phyloP scores from a whole-genome alignment of 1,140 invertebrate genomes.

The Melanaphis sacchari region DNA sequence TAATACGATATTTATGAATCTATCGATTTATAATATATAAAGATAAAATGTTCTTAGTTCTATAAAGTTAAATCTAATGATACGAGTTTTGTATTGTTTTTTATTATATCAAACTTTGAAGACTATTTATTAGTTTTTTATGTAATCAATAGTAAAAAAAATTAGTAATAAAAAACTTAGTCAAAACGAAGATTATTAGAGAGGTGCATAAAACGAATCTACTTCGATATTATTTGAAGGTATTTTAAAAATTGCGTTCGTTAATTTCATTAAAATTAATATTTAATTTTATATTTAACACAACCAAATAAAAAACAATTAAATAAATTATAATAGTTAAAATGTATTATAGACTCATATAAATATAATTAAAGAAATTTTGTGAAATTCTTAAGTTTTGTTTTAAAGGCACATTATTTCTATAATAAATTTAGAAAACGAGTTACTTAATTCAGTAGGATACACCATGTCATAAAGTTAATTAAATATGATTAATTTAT shows the following conservation, averaged over 20 bases:
- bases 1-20: neutral
- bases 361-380: neutral
- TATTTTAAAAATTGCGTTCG: neutral
- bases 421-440: neutral
- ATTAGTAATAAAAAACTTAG: conserved; percentile 43
- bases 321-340: neutral
- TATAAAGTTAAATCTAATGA: neutral
- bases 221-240: neutral
- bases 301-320: neutral
- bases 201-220: neutral
- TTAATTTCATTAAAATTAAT: neutral
- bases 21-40: neutral
- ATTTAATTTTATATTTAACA: neutral
- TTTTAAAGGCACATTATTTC: neutral
- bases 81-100: conserved; percentile 23
- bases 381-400: neutral
- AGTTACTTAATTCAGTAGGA: neutral
- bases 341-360: neutral
- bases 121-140: conserved; percentile 19
- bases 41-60: neutral
- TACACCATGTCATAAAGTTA: neutral
- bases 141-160: conserved; percentile 47
- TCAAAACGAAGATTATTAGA: neutral
- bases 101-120: conserved; percentile 39
- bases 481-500: neutral